Conservation (phyloP, 1,140 invertebrate genomes). For the Adoxophyes honmai region DNA sequence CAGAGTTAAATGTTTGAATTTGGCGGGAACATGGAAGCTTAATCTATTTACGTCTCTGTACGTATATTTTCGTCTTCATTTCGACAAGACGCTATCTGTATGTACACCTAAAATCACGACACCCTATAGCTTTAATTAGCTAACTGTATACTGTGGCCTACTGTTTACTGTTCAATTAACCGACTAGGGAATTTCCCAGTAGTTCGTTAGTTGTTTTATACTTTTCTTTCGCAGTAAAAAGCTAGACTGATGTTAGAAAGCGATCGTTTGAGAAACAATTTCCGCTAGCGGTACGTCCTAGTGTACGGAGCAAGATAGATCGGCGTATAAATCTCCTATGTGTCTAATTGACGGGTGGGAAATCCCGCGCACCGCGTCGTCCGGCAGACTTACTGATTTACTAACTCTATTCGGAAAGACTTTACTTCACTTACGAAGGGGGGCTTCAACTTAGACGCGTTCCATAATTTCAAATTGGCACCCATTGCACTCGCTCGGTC, state of each 20-base stretch:
- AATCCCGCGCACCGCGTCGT: slow-evolving; percentile 25
- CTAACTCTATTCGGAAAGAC: slow-evolving; percentile 35
- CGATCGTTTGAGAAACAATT: slow-evolving; percentile 53
- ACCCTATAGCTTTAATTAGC: too few relatives aligned
- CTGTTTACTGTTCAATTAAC: too few relatives aligned
- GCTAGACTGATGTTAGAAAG: slow-evolving; percentile 20
- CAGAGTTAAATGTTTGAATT: neutral
- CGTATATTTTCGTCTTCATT: too few relatives aligned
- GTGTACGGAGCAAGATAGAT: slow-evolving; percentile 50
- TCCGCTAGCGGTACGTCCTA: slow-evolving; percentile 25
- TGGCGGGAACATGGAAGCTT: neutral
- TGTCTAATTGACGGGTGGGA: slow-evolving; percentile 64
- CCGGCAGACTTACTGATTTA: slow-evolving; percentile 46
- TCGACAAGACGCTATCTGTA: too few relatives aligned
- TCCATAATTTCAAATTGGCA: neutral
- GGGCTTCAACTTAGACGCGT: neutral
- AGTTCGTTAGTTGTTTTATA: too few relatives aligned
- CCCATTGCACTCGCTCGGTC: too few relatives aligned
- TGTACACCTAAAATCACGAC: too few relatives aligned
- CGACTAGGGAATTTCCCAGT: too few relatives aligned
- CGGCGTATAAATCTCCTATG: slow-evolving; percentile 59
- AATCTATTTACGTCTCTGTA: too few relatives aligned
- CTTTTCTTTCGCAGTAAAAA: neutral
- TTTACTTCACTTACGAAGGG: slow-evolving; percentile 15
- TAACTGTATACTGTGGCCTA: too few relatives aligned